These are phyloP conservation scores for Myopa testacea DNA, from an alignment of 2,888 invertebrate genomes.

Conservation along the genomic window DNA sequence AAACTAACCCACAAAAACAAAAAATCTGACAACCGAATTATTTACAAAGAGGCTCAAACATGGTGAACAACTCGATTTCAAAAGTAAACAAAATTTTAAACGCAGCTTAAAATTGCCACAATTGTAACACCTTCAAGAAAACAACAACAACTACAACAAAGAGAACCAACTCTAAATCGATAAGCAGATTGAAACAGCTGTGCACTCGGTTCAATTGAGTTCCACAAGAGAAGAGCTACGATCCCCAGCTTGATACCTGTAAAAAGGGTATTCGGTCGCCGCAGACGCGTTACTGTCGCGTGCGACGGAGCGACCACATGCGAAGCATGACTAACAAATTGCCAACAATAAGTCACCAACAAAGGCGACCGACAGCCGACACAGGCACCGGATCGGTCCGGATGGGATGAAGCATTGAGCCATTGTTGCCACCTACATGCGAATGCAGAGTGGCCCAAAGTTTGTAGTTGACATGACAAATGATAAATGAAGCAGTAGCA, in stretches of 20 bases:
- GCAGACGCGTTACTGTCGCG: conserved; percentile 35
- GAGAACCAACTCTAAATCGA: background rate
- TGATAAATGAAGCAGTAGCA: background rate
- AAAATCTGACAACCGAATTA: conserved; percentile 1
- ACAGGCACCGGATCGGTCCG: conserved; percentile 11
- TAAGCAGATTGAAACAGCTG: conserved; percentile 13
- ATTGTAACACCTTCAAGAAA: background rate
- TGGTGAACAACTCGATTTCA: background rate
- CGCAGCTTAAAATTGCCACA: conserved; percentile 20
- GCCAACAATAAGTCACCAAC: conserved; percentile 55
- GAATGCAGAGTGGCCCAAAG: background rate
- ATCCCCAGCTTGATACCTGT: background rate
- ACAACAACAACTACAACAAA: conserved; percentile 6
- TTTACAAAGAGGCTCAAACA: background rate
- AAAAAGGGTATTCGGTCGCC: background rate
- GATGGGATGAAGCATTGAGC: background rate
- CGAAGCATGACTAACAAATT: conserved; percentile 51
- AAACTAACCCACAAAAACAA: background rate
- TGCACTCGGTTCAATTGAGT: background rate
- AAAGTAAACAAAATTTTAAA: background rate
- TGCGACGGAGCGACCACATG: conserved; percentile 41
- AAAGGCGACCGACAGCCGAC: conserved; percentile 45
- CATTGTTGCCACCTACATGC: conserved; percentile 10
- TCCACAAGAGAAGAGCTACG: background rate
- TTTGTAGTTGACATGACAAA: too few species aligned